phyloP scores from a whole-genome alignment of 2,797 vertebrate species.

The Sebastes taczanowskii region DNA sequence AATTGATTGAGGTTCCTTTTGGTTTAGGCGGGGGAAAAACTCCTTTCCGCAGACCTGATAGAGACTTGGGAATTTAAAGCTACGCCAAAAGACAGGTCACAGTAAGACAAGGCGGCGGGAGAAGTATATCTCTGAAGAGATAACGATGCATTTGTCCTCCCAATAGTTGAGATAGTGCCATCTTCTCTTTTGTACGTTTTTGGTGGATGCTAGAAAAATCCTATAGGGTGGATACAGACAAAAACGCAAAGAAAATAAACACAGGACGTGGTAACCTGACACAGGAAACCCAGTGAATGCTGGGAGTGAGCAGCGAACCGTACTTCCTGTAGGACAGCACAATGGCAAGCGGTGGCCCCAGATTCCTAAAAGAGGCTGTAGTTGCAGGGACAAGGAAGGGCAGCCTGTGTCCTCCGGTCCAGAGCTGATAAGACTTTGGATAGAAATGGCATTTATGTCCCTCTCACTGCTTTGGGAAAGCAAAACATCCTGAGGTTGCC shows the following conservation, averaged over 20 bases:
- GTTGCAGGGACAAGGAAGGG: conserved; percentile 81
- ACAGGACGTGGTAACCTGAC: conserved; percentile 86
- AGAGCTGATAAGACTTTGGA: conserved; percentile 80
- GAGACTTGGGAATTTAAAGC: conserved; percentile 59
- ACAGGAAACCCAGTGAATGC: conserved; percentile 88
- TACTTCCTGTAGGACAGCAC: conserved; percentile 85
- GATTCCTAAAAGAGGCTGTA: conserved; percentile 79
- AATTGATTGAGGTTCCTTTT: conserved; percentile 81
- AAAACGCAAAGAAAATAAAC: conserved; percentile 85
- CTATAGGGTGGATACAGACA: conserved; percentile 78
- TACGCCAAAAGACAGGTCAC: conserved; percentile 37
- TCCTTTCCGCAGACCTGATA: conserved; percentile 55
- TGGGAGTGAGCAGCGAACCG: conserved; percentile 82
- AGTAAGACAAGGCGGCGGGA: conserved; percentile 31
- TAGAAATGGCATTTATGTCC: conserved; percentile 75
- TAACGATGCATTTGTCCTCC: conserved; percentile 50
- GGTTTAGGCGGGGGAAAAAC: conserved; percentile 45
- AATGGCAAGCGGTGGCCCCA: conserved; percentile 81
- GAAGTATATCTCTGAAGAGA: conserved; percentile 44
- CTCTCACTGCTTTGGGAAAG: conserved; percentile 52
- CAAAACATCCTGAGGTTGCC: conserved; percentile 68
- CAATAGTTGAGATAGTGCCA: conserved; percentile 68
- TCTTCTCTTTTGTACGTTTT: conserved; percentile 67
- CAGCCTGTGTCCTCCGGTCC: conserved; percentile 76
- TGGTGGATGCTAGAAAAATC: conserved; percentile 67